Conservation (phyloP, 2,888 invertebrate species). For the Drosophila fulvimacula region DNA sequence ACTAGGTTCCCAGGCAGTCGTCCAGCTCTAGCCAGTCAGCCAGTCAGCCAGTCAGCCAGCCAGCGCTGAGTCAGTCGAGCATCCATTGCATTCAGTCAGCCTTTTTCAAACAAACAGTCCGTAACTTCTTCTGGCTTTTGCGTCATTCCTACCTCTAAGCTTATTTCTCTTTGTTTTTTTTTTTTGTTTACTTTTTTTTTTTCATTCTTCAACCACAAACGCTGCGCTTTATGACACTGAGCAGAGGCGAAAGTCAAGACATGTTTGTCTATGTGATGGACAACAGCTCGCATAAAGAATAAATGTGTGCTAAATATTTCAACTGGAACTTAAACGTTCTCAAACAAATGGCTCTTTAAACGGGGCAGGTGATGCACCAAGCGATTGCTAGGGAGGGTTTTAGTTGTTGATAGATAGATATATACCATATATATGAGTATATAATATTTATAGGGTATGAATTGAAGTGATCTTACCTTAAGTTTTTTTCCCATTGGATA, state of each 20-base stretch:
- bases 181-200: too few species aligned
- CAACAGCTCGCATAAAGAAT: conserved; percentile 17
- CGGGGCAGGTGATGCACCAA: background rate
- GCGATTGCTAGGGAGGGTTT: background rate
- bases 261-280: background rate
- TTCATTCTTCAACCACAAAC: conserved; percentile 25
- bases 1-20: conserved; percentile 46
- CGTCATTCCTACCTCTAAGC: conserved; percentile 13
- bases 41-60: background rate
- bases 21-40: conserved; percentile 14
- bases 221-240: conserved; percentile 27
- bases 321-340: background rate
- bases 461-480: background rate
- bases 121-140: conserved; percentile 21
- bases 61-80: conserved; percentile 16
- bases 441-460: background rate
- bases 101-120: conserved; percentile 29
- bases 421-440: background rate
- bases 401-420: too few species aligned
- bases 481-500: background rate
- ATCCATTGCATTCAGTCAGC: conserved; percentile 40
- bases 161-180: background rate
- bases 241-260: conserved; percentile 7
- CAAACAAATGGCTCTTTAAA: background rate
- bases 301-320: conserved; percentile 5